Evolutionary conservation across 2,113 vertebrate species (phyloP).

Genomic region (Forbesichthys agassizii): DNA sequence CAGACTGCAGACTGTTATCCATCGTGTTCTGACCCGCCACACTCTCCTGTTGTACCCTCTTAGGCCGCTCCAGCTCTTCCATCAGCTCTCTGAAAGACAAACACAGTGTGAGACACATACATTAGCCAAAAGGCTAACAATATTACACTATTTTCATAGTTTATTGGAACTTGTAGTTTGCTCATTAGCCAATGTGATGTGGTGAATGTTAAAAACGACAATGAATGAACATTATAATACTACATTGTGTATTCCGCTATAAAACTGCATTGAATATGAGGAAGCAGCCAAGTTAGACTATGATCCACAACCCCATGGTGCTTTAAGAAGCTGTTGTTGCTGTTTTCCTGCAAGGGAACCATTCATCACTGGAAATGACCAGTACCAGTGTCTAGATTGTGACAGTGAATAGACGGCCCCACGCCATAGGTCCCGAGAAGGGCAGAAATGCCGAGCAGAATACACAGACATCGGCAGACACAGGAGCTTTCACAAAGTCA

Average conservation of each 20-base stretch:
- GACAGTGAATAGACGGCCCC: constrained; percentile 10
- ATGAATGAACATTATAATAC: too few relatives aligned
- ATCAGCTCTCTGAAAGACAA: constrained; percentile 59
- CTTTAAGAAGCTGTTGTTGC: constrained; percentile 20
- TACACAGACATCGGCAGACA: constrained; percentile 40
- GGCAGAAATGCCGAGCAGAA: constrained; percentile 3
- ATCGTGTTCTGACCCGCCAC: constrained; percentile 44
- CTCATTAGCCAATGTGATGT: too few relatives aligned
- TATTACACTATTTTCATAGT: too few relatives aligned
- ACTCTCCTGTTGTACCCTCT: constrained; percentile 29
- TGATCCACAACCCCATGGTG: constrained; percentile 1
- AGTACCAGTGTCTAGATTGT: not conserved
- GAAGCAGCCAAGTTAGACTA: not conserved
- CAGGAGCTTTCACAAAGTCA: constrained; percentile 56
- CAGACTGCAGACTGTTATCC: constrained; percentile 19
- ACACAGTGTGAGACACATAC: not conserved
- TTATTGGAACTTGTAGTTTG: too few relatives aligned
- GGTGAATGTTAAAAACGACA: too few relatives aligned
- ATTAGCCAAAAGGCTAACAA: not conserved
- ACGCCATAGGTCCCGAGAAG: constrained; percentile 2
- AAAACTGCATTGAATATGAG: not conserved
- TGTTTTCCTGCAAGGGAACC: not conserved
- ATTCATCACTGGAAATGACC: constrained; percentile 26
- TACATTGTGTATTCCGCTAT: not conserved
- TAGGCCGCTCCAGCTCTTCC: constrained; percentile 23